Conservation (phyloP, 2,888 invertebrate genomes). For the Drosophila histrio region DNA sequence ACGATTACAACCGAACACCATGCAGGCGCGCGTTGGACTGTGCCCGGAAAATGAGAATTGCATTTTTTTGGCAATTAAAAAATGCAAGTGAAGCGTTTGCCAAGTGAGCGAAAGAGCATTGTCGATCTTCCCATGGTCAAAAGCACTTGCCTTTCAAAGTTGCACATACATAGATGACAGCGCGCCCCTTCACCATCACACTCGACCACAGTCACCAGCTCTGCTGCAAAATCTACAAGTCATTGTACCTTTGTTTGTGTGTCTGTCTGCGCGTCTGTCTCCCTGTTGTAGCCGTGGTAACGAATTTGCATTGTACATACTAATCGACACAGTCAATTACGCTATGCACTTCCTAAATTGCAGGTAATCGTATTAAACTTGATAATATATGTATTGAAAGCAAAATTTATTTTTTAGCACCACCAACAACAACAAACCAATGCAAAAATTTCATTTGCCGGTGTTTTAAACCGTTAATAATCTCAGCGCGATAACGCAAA, state of each 20-base stretch:
- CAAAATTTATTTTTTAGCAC: constrained; percentile 10
- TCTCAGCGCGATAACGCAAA: background rate
- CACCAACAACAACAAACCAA: constrained; percentile 49
- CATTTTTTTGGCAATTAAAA: constrained; percentile 59
- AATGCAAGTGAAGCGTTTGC: constrained; percentile 41
- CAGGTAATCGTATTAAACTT: background rate
- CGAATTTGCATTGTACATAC: constrained; percentile 6
- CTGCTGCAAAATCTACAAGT: constrained; percentile 70
- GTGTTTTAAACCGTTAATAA: constrained; percentile 33
- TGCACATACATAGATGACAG: background rate
- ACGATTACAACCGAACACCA: constrained; percentile 54
- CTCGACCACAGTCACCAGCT: constrained; percentile 5
- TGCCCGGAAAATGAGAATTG: constrained; percentile 15
- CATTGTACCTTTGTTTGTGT: constrained; percentile 65
- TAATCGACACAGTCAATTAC: background rate
- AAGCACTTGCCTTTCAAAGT: constrained; percentile 13
- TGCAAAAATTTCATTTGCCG: constrained; percentile 49
- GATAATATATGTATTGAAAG: constrained; percentile 3
- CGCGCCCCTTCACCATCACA: background rate
- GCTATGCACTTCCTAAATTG: background rate
- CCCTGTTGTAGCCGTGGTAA: constrained; percentile 25
- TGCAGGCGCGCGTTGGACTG: constrained; percentile 60
- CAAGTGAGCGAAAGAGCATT: constrained; percentile 30
- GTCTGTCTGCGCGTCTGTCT: constrained; percentile 17
- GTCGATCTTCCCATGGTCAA: constrained; percentile 14